These are phyloP conservation scores for Dicyrtoma fusca DNA, from an alignment of 2,888 invertebrate species.

Conservation along the genomic window DNA sequence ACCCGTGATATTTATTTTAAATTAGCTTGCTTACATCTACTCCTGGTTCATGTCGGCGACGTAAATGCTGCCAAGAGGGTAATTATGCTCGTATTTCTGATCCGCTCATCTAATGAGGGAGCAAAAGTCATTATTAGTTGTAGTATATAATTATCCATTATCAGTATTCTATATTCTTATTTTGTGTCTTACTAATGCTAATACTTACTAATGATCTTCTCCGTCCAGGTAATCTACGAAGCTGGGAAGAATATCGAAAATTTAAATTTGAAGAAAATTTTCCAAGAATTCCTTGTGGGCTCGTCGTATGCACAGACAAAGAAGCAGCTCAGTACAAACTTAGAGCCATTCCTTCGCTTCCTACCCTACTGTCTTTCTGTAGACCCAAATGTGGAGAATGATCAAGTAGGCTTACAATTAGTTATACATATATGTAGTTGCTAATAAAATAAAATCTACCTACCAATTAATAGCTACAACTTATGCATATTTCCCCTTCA, in stretches of 20 bases:
- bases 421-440: no score
- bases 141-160: no score
- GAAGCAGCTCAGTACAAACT: conserved; percentile 60
- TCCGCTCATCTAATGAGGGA: not conserved
- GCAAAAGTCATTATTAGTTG: not conserved
- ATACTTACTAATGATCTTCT: conserved; percentile 1
- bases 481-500: not conserved
- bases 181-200: no score
- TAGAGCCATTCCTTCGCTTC: conserved; percentile 49
- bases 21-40: conserved; percentile 79
- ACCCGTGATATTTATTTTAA: conserved; percentile 43
- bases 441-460: no score
- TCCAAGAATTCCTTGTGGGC: conserved; percentile 81
- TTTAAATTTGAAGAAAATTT: conserved; percentile 68
- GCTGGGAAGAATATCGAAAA: conserved; percentile 58
- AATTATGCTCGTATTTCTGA: no score
- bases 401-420: conserved; percentile 1
- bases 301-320: conserved; percentile 73
- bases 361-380: conserved; percentile 49
- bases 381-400: not conserved
- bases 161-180: no score
- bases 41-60: conserved; percentile 77
- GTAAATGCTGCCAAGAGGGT: conserved; percentile 75
- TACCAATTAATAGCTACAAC: no score
- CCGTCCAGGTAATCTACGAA: conserved; percentile 51